A percentile compares a stretch with the other conserved stretches of the same genome.
Evolutionary conservation across 2,113 vertebrate genomes (phyloP).

Genomic region (Engystomops pustulosus): DNA sequence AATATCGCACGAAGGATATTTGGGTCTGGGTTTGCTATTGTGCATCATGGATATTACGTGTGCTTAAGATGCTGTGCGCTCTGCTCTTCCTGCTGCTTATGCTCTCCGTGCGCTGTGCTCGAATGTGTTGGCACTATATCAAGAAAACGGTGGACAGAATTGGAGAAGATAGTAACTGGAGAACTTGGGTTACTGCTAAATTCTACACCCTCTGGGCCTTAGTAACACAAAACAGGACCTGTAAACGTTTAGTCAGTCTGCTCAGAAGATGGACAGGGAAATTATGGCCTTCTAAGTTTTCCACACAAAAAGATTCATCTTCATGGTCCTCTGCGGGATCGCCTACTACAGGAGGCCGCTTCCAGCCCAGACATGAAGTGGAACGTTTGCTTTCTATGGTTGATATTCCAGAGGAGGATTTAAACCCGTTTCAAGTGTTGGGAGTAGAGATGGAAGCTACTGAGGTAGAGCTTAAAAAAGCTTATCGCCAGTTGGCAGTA

Average conservation of each 20-base stretch:
- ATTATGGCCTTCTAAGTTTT: conserved; percentile 63
- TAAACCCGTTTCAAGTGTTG: conserved; percentile 89
- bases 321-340: conserved; percentile 70
- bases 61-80: conserved; percentile 73
- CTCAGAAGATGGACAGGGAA: conserved; percentile 59
- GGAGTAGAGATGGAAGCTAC: conserved; percentile 85
- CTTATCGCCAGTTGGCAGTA: conserved; percentile 85
- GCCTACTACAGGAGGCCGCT: conserved; percentile 60
- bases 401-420: conserved; percentile 85
- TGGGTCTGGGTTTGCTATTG: conserved; percentile 51
- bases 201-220: conserved; percentile 69
- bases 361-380: conserved; percentile 80
- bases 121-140: conserved; percentile 70
- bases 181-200: conserved; percentile 56
- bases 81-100: conserved; percentile 73
- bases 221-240: conserved; percentile 73
- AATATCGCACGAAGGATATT: conserved; percentile 62
- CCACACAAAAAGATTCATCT: conserved; percentile 62
- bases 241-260: conserved; percentile 67
- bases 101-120: conserved; percentile 69
- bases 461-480: conserved; percentile 86
- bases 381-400: conserved; percentile 85
- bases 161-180: conserved; percentile 63
- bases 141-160: conserved; percentile 65
- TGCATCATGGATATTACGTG: conserved; percentile 66